Evolutionary conservation across 2,797 vertebrate species (phyloP).

Genomic region (Holocentrus rufus): DNA sequence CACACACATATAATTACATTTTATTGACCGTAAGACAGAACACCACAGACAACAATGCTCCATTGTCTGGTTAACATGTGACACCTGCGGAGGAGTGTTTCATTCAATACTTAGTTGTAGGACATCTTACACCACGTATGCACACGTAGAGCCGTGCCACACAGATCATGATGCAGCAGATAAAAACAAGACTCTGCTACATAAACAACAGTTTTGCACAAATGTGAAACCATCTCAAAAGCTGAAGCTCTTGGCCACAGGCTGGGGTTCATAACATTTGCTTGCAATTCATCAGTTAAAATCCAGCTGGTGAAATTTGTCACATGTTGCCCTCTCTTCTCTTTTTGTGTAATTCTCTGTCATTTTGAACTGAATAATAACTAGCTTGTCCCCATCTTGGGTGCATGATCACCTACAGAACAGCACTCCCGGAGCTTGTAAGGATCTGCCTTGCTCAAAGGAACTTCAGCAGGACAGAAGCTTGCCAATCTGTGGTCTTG

Average conservation of each 20-base stretch:
- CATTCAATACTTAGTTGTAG: conserved; percentile 31
- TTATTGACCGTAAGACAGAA: conserved; percentile 36
- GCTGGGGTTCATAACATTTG: neutral
- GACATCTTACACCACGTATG: conserved; percentile 17
- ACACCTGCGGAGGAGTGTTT: conserved; percentile 51
- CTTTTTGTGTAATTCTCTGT: neutral
- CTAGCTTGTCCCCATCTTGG: no score
- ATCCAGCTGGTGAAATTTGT: conserved; percentile 15
- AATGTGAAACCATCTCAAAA: conserved; percentile 31
- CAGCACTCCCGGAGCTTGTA: neutral
- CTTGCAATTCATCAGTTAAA: neutral
- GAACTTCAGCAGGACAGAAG: no score
- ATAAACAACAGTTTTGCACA: conserved; percentile 37
- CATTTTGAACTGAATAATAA: neutral
- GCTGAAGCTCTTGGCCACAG: neutral
- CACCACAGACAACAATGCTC: conserved; percentile 50
- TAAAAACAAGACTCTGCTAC: conserved; percentile 36
- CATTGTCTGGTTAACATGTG: conserved; percentile 47
- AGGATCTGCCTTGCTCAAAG: neutral
- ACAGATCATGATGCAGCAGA: conserved; percentile 21
- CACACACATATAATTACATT: conserved; percentile 21
- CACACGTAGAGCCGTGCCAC: conserved; percentile 32
- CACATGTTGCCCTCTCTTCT: neutral
- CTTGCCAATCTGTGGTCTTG: neutral
- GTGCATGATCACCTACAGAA: neutral